Evolutionary conservation across 2,888 invertebrate species (phyloP).

Genomic region (Clitarchus hookeri): DNA sequence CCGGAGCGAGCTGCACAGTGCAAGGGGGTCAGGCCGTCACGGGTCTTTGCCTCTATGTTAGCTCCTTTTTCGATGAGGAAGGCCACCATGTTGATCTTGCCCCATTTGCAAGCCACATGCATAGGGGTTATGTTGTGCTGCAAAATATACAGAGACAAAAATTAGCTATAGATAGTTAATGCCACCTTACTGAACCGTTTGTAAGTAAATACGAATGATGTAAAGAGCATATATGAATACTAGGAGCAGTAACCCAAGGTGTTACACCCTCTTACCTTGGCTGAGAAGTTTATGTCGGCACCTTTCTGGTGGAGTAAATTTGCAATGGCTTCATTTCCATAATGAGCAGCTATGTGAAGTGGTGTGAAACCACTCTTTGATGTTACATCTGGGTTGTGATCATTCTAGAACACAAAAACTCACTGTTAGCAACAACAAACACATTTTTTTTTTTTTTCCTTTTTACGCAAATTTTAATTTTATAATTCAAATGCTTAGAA

Average conservation of each 20-base stretch:
- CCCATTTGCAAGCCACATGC: conserved; percentile 99
- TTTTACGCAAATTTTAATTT: too few relatives aligned
- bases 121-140: conserved; percentile 96
- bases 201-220: background rate
- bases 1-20: conserved; percentile 98
- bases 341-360: conserved; percentile 97
- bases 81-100: conserved; percentile 87
- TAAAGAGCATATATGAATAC: background rate
- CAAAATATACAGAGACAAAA: conserved; percentile 37
- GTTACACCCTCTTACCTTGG: conserved; percentile 68
- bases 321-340: conserved; percentile 95
- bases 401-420: conserved; percentile 65
- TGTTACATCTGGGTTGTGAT: conserved; percentile 95
- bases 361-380: conserved; percentile 99
- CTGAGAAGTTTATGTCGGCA: conserved; percentile 94
- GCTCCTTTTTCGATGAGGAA: conserved; percentile 88
- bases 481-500: too few relatives aligned
- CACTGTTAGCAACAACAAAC: background rate
- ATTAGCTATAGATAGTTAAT: too few relatives aligned
- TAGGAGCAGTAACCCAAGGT: background rate
- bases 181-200: background rate
- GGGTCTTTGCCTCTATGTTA: conserved; percentile 88
- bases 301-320: conserved; percentile 84
- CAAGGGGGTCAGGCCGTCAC: conserved; percentile 93
- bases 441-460: background rate